These are phyloP conservation scores for Numida meleagris DNA, from an alignment of 2,113 vertebrate genomes.

Conservation along the genomic window DNA sequence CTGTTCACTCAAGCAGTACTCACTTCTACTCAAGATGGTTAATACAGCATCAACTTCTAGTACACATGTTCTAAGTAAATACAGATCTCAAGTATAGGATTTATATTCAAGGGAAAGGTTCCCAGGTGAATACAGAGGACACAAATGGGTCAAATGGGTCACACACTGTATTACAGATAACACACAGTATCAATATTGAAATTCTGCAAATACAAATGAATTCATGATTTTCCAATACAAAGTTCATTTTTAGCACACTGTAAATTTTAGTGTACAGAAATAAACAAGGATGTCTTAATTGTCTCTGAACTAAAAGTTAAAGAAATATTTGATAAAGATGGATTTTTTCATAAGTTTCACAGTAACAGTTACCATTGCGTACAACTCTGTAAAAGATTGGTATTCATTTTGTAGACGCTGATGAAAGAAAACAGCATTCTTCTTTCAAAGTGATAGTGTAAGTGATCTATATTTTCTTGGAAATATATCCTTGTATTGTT, in stretches of 20 bases:
- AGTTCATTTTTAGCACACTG: neutral
- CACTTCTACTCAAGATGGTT: neutral
- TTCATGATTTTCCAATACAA: neutral
- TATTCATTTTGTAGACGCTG: neutral
- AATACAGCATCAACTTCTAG: neutral
- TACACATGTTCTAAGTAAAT: neutral
- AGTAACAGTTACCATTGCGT: neutral
- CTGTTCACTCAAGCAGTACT: constrained; percentile 23
- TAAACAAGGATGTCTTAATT: neutral
- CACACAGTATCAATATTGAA: neutral
- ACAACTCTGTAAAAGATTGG: neutral
- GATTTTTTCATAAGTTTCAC: neutral
- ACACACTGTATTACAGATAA: neutral
- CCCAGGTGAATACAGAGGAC: neutral
- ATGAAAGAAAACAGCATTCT: neutral
- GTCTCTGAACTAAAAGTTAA: neutral
- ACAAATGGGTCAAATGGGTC: neutral
- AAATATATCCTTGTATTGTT: neutral
- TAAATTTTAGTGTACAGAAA: neutral
- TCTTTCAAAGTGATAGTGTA: fast-evolving
- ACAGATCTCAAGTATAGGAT: neutral
- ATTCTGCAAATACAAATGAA: neutral
- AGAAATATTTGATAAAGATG: neutral
- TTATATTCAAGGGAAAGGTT: neutral
- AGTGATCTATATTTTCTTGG: neutral